Evolutionary conservation across 2,113 vertebrate species (phyloP).

Genomic region (Pipa parva): DNA sequence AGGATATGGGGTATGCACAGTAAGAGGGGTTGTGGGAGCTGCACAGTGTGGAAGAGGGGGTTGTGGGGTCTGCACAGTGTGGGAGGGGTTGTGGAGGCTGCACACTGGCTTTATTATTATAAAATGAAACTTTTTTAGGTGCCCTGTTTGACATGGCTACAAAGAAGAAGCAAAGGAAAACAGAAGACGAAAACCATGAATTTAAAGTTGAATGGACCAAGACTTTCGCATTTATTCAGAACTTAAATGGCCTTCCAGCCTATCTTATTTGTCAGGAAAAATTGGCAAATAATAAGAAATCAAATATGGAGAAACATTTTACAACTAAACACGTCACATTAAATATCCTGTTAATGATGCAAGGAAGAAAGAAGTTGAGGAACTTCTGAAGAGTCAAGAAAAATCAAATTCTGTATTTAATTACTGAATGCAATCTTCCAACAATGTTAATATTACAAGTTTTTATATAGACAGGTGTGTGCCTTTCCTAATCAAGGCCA

Average conservation of each 20-base stretch:
- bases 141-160: background rate
- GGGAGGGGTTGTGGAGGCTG: no score
- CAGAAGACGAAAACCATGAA: slow-evolving; percentile 1
- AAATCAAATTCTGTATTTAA: slow-evolving; percentile 9
- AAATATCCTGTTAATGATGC: background rate
- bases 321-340: background rate
- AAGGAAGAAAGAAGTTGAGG: no score
- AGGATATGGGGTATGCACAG: no score
- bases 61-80: no score
- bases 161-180: background rate
- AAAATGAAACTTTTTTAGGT: background rate
- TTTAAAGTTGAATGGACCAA: background rate
- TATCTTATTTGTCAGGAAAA: no score
- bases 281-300: no score
- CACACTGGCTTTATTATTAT: background rate
- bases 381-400: background rate
- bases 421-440: no score
- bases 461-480: background rate
- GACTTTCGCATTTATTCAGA: no score
- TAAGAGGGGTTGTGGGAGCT: no score
- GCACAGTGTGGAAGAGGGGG: no score
- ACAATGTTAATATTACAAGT: slow-evolving; percentile 17
- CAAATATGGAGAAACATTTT: slow-evolving; percentile 13
- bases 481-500: no score
- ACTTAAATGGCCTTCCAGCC: background rate